A percentile compares a stretch with the other conserved stretches of the same genome.
Conservation (phyloP, 1,140 invertebrate genomes). For the Paraescarpia echinospica region DNA sequence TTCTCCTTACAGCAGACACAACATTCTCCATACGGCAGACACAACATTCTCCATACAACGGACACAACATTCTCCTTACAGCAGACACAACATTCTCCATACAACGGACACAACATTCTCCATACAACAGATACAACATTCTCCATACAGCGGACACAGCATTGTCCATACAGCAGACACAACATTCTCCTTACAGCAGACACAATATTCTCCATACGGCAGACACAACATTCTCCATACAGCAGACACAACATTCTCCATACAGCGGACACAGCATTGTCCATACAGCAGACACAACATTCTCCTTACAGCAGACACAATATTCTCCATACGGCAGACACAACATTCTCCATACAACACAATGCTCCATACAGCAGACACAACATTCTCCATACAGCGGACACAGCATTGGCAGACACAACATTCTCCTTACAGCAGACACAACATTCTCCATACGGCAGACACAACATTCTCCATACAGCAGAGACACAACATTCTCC, state of each 20-base stretch:
- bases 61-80: not conserved
- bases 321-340: not conserved
- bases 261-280: not conserved
- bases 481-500: too few relatives aligned
- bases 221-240: not conserved
- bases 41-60: not conserved
- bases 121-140: not conserved
- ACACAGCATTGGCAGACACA: too few relatives aligned
- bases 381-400: not conserved
- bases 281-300: not conserved
- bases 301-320: too few relatives aligned
- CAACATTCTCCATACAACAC: too few relatives aligned
- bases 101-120: not conserved
- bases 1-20: not conserved
- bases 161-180: too few relatives aligned
- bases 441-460: not conserved
- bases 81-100: not conserved
- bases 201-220: too few relatives aligned
- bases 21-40: too few relatives aligned
- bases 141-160: not conserved
- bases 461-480: not conserved
- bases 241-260: not conserved
- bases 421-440: too few relatives aligned
- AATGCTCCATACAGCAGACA: too few relatives aligned
- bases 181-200: not conserved